Conservation (phyloP, 2,797 vertebrate species). For the Microtus agrestis region DNA sequence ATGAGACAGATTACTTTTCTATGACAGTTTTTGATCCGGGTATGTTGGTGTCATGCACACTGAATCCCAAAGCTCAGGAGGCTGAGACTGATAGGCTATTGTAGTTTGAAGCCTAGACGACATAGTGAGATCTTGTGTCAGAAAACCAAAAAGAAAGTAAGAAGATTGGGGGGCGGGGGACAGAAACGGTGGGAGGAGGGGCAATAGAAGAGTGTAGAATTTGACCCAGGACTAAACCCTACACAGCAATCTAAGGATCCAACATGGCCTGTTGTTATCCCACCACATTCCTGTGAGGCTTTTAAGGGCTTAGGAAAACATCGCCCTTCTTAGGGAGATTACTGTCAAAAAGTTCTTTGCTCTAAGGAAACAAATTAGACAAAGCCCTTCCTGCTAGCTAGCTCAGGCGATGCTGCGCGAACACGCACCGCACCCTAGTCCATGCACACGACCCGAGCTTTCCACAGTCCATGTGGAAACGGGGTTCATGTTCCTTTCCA, state of each 20-base stretch:
- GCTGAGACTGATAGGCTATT: not conserved
- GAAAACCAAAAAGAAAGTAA: not conserved
- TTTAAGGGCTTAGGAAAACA: not conserved
- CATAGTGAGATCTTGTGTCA: not conserved
- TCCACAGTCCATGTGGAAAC: not conserved
- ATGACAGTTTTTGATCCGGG: not conserved
- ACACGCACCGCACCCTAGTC: not conserved
- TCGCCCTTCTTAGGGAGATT: not conserved
- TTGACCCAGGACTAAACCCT: not conserved
- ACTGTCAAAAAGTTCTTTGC: not conserved
- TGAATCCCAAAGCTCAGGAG: not conserved
- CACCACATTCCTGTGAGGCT: not conserved
- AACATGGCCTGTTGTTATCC: not conserved
- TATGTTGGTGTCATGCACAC: not conserved
- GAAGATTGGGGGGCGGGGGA: not conserved
- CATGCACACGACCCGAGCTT: not conserved
- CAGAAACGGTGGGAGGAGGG: not conserved
- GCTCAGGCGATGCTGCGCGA: not conserved
- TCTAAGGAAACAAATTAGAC: not conserved
- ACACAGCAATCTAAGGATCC: not conserved
- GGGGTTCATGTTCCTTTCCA: too few relatives aligned
- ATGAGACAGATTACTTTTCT: not conserved
- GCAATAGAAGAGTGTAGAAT: not conserved
- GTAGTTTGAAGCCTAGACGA: not conserved
- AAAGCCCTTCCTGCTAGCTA: not conserved